phyloP scores from a whole-genome alignment of 2,888 invertebrate genomes.

The Nomada fabriciana region DNA sequence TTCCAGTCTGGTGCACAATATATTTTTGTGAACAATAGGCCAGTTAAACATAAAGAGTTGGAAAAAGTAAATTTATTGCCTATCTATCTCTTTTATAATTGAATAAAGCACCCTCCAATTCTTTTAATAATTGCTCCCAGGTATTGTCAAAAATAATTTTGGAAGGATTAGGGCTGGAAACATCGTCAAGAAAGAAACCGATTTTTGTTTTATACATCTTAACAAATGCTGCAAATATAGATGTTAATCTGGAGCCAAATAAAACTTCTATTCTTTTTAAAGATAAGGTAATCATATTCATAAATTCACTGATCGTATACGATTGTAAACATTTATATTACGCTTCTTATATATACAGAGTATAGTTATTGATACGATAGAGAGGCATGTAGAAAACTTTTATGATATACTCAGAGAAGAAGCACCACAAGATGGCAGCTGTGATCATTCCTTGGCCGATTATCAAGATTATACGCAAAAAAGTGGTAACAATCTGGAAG shows the following conservation, averaged over 20 bases:
- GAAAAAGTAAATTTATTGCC: conserved; percentile 85
- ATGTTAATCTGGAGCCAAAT: conserved; percentile 88
- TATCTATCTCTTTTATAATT: background rate
- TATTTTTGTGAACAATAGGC: conserved; percentile 86
- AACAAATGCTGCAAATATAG: conserved; percentile 84
- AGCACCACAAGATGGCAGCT: conserved; percentile 40
- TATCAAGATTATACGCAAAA: conserved; percentile 46
- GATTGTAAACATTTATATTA: conserved; percentile 19
- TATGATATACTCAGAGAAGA: conserved; percentile 73
- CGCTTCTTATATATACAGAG: conserved; percentile 61
- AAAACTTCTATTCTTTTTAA: conserved; percentile 86
- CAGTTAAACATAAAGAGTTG: conserved; percentile 85
- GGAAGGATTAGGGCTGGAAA: conserved; percentile 80
- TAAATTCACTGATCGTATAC: conserved; percentile 15
- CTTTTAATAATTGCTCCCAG: conserved; percentile 76
- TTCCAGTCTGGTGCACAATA: conserved; percentile 74
- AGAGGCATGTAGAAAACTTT: conserved; percentile 72
- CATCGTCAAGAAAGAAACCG: conserved; percentile 83
- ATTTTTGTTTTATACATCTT: conserved; percentile 84
- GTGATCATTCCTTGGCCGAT: conserved; percentile 43
- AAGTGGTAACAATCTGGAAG: conserved; percentile 28
- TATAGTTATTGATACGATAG: conserved; percentile 70
- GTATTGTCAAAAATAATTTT: conserved; percentile 83
- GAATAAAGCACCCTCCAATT: background rate
- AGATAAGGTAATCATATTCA: conserved; percentile 82